Conservation (phyloP, 2,797 vertebrate genomes). For the Anguilla anguilla region DNA sequence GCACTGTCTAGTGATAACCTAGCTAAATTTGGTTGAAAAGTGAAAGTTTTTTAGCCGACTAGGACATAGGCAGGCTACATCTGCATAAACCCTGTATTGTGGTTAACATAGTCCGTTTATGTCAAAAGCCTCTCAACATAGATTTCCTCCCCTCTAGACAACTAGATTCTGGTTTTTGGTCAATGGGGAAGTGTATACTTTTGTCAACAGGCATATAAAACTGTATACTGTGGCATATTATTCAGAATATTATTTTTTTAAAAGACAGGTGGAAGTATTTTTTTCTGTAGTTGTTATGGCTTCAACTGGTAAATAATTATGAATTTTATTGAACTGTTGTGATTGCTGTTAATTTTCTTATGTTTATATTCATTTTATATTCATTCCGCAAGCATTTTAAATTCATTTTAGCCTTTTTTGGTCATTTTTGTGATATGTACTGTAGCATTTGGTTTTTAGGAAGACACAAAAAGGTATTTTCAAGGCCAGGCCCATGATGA, state of each 20-base stretch:
- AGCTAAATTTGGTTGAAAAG: too few species aligned
- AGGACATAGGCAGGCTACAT: too few species aligned
- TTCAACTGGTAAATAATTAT: background rate
- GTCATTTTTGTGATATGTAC: background rate
- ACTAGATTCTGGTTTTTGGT: too few species aligned
- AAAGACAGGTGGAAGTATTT: background rate
- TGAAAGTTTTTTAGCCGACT: too few species aligned
- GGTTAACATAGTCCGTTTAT: too few species aligned
- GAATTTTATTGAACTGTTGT: background rate
- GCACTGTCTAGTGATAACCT: too few species aligned
- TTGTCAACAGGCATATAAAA: background rate
- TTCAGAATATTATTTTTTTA: background rate
- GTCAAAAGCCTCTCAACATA: too few species aligned
- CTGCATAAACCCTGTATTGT: too few species aligned
- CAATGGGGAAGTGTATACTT: background rate
- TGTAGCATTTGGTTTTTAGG: background rate
- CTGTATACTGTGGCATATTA: background rate
- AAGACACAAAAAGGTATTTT: background rate
- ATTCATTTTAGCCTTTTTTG: background rate
- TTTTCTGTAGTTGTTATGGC: background rate
- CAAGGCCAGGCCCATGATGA: background rate
- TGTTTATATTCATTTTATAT: too few species aligned
- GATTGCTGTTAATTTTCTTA: background rate
- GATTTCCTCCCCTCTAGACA: too few species aligned
- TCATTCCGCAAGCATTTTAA: too few species aligned